A percentile compares a stretch with the other conserved stretches of the same genome.
These are phyloP conservation scores for Lasioglossum leucozonium DNA, from an alignment of 2,888 invertebrate genomes.

Conservation along the genomic window DNA sequence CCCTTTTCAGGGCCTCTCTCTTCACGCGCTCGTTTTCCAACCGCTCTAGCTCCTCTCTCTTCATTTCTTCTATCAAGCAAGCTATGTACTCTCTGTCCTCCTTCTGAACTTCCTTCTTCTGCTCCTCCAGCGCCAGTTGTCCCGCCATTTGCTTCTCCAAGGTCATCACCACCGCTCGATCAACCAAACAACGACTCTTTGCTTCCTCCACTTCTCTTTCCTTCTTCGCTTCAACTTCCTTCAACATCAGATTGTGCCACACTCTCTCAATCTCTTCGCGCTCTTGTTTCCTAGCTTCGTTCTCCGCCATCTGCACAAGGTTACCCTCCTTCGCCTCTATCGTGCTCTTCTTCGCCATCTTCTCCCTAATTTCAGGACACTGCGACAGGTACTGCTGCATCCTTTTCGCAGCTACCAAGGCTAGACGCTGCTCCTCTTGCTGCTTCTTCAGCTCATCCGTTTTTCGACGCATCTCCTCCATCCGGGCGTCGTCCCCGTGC, in stretches of 20 bases:
- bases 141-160: slow-evolving; percentile 76
- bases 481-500: slow-evolving; percentile 84
- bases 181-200: slow-evolving; percentile 54
- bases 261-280: slow-evolving; percentile 87
- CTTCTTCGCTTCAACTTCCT: slow-evolving; percentile 85
- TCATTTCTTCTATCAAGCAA: slow-evolving; percentile 66
- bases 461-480: slow-evolving; percentile 85
- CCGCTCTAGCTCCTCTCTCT: slow-evolving; percentile 67
- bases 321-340: slow-evolving; percentile 57
- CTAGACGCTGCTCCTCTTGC: slow-evolving; percentile 86
- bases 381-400: slow-evolving; percentile 52
- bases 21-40: slow-evolving; percentile 68
- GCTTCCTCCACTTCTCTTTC: slow-evolving; percentile 68
- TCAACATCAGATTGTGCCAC: slow-evolving; percentile 87
- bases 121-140: slow-evolving; percentile 69
- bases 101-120: slow-evolving; percentile 66
- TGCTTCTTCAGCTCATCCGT: slow-evolving; percentile 85
- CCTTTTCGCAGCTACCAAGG: slow-evolving; percentile 70
- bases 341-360: slow-evolving; percentile 10
- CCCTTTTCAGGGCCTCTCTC: slow-evolving; percentile 70
- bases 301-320: slow-evolving; percentile 73
- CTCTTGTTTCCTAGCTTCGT: slow-evolving; percentile 85
- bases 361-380: slow-evolving; percentile 24
- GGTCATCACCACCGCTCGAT: slow-evolving; percentile 46
- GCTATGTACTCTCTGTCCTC: slow-evolving; percentile 74